Conservation (phyloP, 2,888 invertebrate genomes). For the Emmelina monodactyla region DNA sequence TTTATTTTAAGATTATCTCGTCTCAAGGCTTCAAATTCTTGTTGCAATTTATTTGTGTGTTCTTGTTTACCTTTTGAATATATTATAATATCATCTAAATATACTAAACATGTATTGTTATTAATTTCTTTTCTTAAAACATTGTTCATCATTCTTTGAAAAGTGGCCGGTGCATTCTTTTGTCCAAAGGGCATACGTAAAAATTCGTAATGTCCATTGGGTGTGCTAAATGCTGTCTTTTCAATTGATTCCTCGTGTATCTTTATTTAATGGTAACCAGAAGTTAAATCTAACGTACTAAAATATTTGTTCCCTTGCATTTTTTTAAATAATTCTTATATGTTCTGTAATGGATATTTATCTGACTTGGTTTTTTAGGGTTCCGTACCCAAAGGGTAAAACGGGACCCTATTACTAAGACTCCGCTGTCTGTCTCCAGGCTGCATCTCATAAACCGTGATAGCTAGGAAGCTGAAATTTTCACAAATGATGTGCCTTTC, state of each 20-base stretch:
- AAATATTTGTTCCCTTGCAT: constrained; percentile 6
- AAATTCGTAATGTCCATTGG: constrained; percentile 12
- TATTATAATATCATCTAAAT: constrained; percentile 25
- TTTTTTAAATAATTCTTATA: constrained; percentile 4
- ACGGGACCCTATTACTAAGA: no score
- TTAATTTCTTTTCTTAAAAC: background rate
- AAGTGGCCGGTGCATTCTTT: constrained; percentile 13
- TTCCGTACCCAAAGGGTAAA: no score
- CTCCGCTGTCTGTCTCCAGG: no score
- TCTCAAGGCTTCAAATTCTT: constrained; percentile 11
- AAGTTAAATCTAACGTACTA: constrained; percentile 8
- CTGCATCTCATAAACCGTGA: no score
- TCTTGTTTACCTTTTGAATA: constrained; percentile 17
- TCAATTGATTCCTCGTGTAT: constrained; percentile 9
- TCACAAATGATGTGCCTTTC: no score
- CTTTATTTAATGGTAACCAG: constrained; percentile 12
- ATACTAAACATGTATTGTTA: constrained; percentile 17
- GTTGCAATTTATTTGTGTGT: constrained; percentile 11
- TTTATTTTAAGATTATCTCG: constrained; percentile 8
- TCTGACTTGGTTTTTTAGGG: constrained; percentile 4
- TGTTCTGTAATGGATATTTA: constrained; percentile 3
- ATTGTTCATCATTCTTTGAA: constrained; percentile 8
- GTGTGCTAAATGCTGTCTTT: constrained; percentile 12
- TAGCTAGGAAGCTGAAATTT: no score
- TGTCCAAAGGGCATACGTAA: constrained; percentile 14